These are phyloP conservation scores for Potorous gilbertii DNA, from an alignment of 2,797 vertebrate species.

Conservation along the genomic window DNA sequence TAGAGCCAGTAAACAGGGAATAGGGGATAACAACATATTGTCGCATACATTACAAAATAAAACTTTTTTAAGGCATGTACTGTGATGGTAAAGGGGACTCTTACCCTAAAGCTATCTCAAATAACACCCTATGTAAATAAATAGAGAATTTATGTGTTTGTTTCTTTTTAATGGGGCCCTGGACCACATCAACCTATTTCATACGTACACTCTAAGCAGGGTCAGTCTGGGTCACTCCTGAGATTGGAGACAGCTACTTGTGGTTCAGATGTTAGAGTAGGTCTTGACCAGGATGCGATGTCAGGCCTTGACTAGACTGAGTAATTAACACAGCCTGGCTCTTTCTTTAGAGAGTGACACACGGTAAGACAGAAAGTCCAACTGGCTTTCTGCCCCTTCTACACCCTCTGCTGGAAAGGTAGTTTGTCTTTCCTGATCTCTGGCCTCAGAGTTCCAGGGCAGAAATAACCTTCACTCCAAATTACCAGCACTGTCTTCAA, in stretches of 20 bases:
- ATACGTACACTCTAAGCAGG: not conserved
- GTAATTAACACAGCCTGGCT: not conserved
- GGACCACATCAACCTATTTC: not conserved
- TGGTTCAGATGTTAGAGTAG: not conserved
- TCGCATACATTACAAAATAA: slow-evolving; percentile 13
- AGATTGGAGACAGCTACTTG: not conserved
- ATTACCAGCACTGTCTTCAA: not conserved
- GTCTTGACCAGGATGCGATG: fast-evolving
- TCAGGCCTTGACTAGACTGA: not conserved
- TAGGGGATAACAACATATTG: slow-evolving; percentile 33
- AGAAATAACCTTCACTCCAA: not conserved
- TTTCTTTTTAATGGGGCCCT: not conserved
- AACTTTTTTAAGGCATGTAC: slow-evolving; percentile 6
- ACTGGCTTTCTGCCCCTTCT: not conserved
- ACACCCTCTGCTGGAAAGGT: slow-evolving; percentile 7
- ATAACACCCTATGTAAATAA: not conserved
- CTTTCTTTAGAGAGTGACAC: not conserved
- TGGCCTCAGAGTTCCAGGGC: not conserved
- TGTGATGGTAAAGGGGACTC: slow-evolving; percentile 12
- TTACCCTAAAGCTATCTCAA: not conserved
- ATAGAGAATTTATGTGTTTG: not conserved
- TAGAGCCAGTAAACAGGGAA: slow-evolving; percentile 40
- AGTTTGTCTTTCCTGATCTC: slow-evolving; percentile 9
- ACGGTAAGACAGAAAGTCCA: not conserved
- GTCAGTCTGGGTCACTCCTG: not conserved